phyloP scores from a whole-genome alignment of 1,140 invertebrate species.

The Drosophila pseudoananassae region DNA sequence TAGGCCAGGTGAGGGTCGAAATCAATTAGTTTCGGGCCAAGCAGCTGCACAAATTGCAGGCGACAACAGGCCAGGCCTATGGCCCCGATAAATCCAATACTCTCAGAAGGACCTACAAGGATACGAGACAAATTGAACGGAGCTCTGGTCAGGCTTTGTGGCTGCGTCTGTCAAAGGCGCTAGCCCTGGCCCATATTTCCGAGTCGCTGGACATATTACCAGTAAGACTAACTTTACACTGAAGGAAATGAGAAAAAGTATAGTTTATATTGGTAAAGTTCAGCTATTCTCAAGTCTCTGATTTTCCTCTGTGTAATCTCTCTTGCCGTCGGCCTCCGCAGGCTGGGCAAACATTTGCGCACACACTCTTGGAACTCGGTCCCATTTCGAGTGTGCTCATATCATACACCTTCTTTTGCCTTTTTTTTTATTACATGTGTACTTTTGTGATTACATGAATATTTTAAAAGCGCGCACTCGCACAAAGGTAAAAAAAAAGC shows the following conservation, averaged over 20 bases:
- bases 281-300: neutral
- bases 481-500: slow-evolving; percentile 21
- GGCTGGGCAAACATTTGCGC: slow-evolving; percentile 67
- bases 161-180: slow-evolving; percentile 28
- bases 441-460: slow-evolving; percentile 83
- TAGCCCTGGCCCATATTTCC: slow-evolving; percentile 54
- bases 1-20: slow-evolving; percentile 20
- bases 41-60: slow-evolving; percentile 48
- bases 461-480: slow-evolving; percentile 73
- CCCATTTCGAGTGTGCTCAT: slow-evolving; percentile 46
- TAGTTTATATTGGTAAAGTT: too few species aligned
- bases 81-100: slow-evolving; percentile 42
- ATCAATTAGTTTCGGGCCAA: slow-evolving; percentile 42
- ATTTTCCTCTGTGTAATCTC: slow-evolving; percentile 10
- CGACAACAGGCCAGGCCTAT: slow-evolving; percentile 35
- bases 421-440: slow-evolving; percentile 78
- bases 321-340: slow-evolving; percentile 31
- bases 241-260: neutral
- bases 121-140: slow-evolving; percentile 37
- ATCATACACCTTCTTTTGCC: slow-evolving; percentile 27
- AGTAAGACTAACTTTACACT: slow-evolving; percentile 40
- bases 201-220: slow-evolving; percentile 52
- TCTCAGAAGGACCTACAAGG: neutral
- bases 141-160: slow-evolving; percentile 41
- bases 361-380: slow-evolving; percentile 44